Percentiles rank a stretch among this genome's conserved stretches.
phyloP scores from a whole-genome alignment of 2,888 invertebrate genomes.

The Lasioglossum marginatum region DNA sequence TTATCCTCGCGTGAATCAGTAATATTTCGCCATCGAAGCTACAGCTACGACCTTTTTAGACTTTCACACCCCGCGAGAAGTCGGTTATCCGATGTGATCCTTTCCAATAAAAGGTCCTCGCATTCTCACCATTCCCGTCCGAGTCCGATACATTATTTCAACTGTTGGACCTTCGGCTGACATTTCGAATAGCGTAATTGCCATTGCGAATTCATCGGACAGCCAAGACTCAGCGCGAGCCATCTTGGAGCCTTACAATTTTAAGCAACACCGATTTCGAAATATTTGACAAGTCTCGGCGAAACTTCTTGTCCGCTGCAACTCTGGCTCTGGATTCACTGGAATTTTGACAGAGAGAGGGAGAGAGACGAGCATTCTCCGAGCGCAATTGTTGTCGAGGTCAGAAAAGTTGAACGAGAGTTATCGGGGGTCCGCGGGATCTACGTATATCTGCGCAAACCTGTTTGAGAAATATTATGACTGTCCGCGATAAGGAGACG shows the following conservation, averaged over 20 bases:
- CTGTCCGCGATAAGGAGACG: conserved; percentile 6
- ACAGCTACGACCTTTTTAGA: not conserved
- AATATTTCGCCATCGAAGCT: not conserved
- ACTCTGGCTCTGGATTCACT: not conserved
- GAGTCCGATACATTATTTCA: conserved; percentile 6
- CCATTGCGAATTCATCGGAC: conserved; percentile 1
- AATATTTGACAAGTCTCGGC: not conserved
- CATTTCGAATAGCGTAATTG: not conserved
- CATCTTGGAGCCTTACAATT: not conserved
- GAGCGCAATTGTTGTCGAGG: not conserved
- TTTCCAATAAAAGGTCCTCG: conserved; percentile 5
- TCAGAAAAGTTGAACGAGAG: not conserved
- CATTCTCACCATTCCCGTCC: conserved; percentile 5
- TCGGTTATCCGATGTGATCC: not conserved
- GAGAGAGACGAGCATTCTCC: not conserved
- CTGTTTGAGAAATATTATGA: conserved; percentile 3
- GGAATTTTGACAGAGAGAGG: not conserved
- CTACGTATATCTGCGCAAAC: not conserved
- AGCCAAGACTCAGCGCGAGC: not conserved
- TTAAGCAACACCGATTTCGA: conserved; percentile 4
- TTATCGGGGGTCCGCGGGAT: not conserved
- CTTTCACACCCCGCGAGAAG: conserved; percentile 8
- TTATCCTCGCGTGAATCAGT: not conserved
- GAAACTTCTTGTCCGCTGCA: conserved; percentile 1
- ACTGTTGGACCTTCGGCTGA: not conserved